Evolutionary conservation across 2,888 invertebrate species (phyloP), one percentile per base, ranked within the genome.

Genomic region (Andrena marginata): DNA sequence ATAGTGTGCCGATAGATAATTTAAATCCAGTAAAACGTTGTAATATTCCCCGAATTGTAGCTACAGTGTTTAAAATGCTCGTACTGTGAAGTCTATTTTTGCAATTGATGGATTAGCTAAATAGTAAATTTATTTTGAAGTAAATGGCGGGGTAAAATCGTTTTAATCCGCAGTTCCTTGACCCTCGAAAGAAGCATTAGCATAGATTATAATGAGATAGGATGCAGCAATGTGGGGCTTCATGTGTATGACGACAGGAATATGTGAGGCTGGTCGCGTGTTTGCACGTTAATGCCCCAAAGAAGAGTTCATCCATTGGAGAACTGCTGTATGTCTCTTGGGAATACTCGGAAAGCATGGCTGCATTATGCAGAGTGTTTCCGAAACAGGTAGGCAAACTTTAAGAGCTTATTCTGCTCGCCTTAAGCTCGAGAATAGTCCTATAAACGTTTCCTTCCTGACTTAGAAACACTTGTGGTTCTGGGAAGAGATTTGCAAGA

Each of bases 321-420:
- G 62, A 63, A 78, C 48, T 56, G 75, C n/a, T 51, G 8, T 33
- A 26, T 16, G 10, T 70, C 70, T 51, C 64, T 48, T 31, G 65
- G 65, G 60, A 65, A 23, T 16, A 1, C 59, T 42, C 77, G 26
- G 16, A 10, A 26, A 63, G 26, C 33, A 48, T 20, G 6, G 16
- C 10, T 77, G 54, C 33, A 60, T 80, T 71, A 77, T 77, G 65
- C 59, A 77, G 23, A 49, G 29, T 33, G 56, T 51, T 49, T 23
- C 7, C 13, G n/a, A 49, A 69, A 64, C 48, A 48, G n/a, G 26
- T 13, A 48, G 31, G 10, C 4, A 10, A 33, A 78, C 23, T 76
- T 68, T 68, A 62, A 49, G 62, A 13, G 56, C n/a, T 64, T 33
- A 77, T 20, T 51, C n/a, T n/a, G 10, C 49, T 33, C 6, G 48